Evolutionary conservation across 1,140 invertebrate genomes (phyloP).

Genomic region (Scaptomyza hsui): DNA sequence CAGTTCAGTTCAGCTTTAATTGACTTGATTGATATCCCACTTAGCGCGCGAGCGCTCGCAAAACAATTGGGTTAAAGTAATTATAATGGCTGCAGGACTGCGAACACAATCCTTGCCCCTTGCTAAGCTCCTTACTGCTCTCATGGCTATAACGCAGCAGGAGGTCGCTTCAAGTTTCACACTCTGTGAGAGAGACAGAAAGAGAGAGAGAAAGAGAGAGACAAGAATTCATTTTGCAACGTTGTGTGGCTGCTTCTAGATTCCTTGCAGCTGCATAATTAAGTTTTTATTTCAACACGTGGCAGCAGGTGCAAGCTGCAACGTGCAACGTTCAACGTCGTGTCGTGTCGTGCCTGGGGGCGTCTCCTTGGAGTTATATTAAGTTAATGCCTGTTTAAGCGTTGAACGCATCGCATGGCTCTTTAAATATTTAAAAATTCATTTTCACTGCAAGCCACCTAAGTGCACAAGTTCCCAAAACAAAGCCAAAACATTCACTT

Average conservation of each 20-base stretch:
- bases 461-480: constrained; percentile 19
- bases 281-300: constrained; percentile 64
- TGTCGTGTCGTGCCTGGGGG: constrained; percentile 9
- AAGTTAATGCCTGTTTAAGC: constrained; percentile 75
- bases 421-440: constrained; percentile 74
- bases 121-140: too few relatives aligned
- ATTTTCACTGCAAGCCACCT: constrained; percentile 55
- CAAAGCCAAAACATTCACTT: neutral
- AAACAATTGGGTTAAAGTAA: too few relatives aligned
- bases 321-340: too few relatives aligned
- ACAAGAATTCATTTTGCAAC: neutral
- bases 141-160: too few relatives aligned
- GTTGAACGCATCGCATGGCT: constrained; percentile 52
- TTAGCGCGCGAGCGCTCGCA: too few relatives aligned
- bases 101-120: too few relatives aligned
- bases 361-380: constrained; percentile 74
- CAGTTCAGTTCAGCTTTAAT: too few relatives aligned
- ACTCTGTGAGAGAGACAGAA: too few relatives aligned
- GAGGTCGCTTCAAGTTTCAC: too few relatives aligned
- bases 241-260: constrained; percentile 3
- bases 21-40: too few relatives aligned
- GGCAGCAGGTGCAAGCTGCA: constrained; percentile 2
- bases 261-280: constrained; percentile 63
- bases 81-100: too few relatives aligned
- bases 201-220: too few relatives aligned